Conservation (phyloP, 1,140 invertebrate genomes). For the Calephelis nemesis region DNA sequence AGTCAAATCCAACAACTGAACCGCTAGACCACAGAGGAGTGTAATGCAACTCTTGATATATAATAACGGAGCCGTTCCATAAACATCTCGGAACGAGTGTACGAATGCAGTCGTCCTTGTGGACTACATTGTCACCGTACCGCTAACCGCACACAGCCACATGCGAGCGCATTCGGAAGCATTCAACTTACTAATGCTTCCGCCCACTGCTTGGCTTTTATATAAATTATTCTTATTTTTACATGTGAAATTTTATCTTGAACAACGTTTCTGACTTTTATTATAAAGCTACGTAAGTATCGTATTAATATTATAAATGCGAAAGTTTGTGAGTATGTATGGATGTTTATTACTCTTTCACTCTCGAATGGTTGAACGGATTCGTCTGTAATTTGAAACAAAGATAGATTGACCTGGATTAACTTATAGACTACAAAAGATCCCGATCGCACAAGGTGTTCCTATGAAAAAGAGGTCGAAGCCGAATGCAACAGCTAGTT, state of each 20-base stretch:
- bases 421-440: no score
- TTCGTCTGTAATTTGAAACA: no score
- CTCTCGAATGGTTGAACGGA: no score
- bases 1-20: no score
- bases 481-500: no score
- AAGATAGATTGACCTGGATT: no score
- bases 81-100: slow-evolving; percentile 10
- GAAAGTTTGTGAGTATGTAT: no score
- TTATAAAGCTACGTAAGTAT: neutral
- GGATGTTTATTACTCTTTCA: no score
- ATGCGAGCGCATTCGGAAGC: slow-evolving; percentile 5
- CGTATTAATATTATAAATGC: no score
- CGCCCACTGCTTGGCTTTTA: slow-evolving; percentile 9
- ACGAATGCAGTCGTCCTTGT: slow-evolving; percentile 15
- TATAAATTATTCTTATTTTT: slow-evolving; percentile 6
- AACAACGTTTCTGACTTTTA: slow-evolving; percentile 1
- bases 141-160: neutral
- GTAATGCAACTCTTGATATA: neutral
- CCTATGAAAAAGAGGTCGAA: no score
- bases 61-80: slow-evolving; percentile 11
- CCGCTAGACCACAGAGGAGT: no score
- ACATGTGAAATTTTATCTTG: slow-evolving; percentile 11
- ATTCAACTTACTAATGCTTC: slow-evolving; percentile 13
- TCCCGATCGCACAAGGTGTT: no score
- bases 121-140: slow-evolving; percentile 4